A percentile compares a stretch with the other conserved stretches of the same genome.
These are phyloP conservation scores for Amiota communis DNA, from an alignment of 2,888 invertebrate genomes.

Conservation along the genomic window DNA sequence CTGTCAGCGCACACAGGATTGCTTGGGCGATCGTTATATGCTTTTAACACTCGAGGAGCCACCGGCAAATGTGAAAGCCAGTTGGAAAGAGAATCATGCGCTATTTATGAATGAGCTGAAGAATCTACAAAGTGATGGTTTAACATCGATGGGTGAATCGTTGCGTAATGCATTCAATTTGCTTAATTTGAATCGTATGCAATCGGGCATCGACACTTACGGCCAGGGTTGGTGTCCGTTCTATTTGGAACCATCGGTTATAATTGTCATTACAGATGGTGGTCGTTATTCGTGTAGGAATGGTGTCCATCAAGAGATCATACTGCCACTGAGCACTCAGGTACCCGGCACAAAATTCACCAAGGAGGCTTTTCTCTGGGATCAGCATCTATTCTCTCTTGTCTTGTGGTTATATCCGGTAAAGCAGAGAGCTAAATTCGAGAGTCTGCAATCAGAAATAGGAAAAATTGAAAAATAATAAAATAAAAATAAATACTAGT, in stretches of 20 bases:
- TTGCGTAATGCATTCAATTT: conserved; percentile 98
- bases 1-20: conserved; percentile 94
- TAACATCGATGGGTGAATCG: conserved; percentile 94
- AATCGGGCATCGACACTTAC: conserved; percentile 99
- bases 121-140: conserved; percentile 92
- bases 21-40: conserved; percentile 98
- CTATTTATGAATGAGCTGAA: conserved; percentile 98
- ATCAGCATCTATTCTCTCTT: conserved; percentile 96
- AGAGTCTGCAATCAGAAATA: no score
- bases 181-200: conserved; percentile 97
- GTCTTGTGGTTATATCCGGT: conserved; percentile 93
- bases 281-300: conserved; percentile 89
- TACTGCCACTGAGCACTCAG: conserved; percentile 91
- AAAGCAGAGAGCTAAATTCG: no score
- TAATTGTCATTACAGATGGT: conserved; percentile 98
- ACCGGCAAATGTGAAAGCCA: conserved; percentile 98
- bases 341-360: conserved; percentile 98
- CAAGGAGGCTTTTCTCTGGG: conserved; percentile 99
- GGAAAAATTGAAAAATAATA: no score
- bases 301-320: conserved; percentile 90
- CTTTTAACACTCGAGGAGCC: conserved; percentile 98
- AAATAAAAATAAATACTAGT: no score
- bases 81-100: conserved; percentile 98
- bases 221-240: conserved; percentile 98
- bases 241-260: conserved; percentile 97